Evolutionary conservation across 2,888 invertebrate species (phyloP).

Genomic region (Ernsta delagoae): DNA sequence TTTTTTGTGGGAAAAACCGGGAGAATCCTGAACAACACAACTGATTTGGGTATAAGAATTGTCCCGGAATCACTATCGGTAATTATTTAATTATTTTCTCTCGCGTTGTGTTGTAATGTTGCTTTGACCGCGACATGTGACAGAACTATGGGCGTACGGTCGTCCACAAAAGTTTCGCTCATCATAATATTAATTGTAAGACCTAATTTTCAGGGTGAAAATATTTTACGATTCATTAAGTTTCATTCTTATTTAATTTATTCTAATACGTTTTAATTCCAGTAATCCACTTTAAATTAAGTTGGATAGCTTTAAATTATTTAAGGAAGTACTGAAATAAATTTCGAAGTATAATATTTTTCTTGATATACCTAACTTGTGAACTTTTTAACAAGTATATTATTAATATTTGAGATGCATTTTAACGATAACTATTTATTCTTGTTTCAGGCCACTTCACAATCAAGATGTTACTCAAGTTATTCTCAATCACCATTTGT

Average conservation of each 20-base stretch:
- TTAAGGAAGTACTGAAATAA: too few species aligned
- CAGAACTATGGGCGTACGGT: conserved; percentile 80
- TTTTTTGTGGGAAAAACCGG: conserved; percentile 78
- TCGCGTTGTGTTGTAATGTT: conserved; percentile 69
- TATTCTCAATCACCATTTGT: conserved; percentile 70
- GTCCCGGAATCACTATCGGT: conserved; percentile 75
- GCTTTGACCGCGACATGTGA: conserved; percentile 82
- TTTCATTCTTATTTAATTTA: too few species aligned
- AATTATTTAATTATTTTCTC: conserved; percentile 79
- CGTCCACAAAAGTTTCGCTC: conserved; percentile 62
- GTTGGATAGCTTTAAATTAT: too few species aligned
- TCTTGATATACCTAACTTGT: too few species aligned
- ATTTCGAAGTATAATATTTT: too few species aligned
- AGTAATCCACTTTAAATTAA: too few species aligned
- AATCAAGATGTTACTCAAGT: conserved; percentile 60
- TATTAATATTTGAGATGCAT: too few species aligned
- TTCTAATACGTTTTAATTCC: too few species aligned
- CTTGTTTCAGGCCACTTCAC: conserved; percentile 50
- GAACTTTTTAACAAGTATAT: too few species aligned
- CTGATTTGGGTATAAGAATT: conserved; percentile 73
- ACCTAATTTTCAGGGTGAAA: conserved; percentile 8
- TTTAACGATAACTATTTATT: background rate
- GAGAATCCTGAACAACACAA: conserved; percentile 78
- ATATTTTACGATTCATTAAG: background rate
- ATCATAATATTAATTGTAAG: conserved; percentile 25